Percentiles rank a stretch among this genome's conserved stretches.
Conservation (phyloP, 2,113 vertebrate species). For the Phrynocephalus versicolor region DNA sequence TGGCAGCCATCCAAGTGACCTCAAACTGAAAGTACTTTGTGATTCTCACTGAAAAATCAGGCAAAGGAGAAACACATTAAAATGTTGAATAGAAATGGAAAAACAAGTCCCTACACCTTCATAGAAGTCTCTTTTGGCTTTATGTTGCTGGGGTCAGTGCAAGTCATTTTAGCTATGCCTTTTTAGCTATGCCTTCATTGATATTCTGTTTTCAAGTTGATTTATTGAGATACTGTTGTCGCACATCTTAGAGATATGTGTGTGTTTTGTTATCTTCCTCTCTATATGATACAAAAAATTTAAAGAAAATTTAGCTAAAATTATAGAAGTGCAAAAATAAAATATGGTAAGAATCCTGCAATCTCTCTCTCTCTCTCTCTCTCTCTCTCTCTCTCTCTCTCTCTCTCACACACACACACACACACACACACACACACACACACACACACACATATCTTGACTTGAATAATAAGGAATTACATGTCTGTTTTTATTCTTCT, state of each 20-base stretch:
- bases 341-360: slow-evolving; percentile 33
- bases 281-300: background rate
- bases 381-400: no score
- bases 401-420: no score
- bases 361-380: slow-evolving; percentile 23
- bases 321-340: slow-evolving; percentile 46
- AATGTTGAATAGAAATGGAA: background rate
- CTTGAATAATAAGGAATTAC: slow-evolving; percentile 63
- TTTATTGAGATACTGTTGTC: background rate
- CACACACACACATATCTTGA: slow-evolving; percentile 21
- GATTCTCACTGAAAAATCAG: slow-evolving; percentile 51
- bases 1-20: slow-evolving; percentile 55
- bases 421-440: no score
- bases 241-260: background rate
- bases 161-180: slow-evolving; percentile 16
- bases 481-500: slow-evolving; percentile 62
- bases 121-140: slow-evolving; percentile 30
- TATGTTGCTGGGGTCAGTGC: slow-evolving; percentile 41
- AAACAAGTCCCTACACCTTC: background rate
- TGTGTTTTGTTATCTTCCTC: no score
- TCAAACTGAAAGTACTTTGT: slow-evolving; percentile 52
- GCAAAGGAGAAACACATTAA: slow-evolving; percentile 40
- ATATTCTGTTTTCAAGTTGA: background rate
- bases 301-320: background rate
- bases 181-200: background rate